These are phyloP conservation scores for Chrysogorgia sp. DNA, from an alignment of 92 coral and sea anemone genomes.

Conservation along the genomic window DNA sequence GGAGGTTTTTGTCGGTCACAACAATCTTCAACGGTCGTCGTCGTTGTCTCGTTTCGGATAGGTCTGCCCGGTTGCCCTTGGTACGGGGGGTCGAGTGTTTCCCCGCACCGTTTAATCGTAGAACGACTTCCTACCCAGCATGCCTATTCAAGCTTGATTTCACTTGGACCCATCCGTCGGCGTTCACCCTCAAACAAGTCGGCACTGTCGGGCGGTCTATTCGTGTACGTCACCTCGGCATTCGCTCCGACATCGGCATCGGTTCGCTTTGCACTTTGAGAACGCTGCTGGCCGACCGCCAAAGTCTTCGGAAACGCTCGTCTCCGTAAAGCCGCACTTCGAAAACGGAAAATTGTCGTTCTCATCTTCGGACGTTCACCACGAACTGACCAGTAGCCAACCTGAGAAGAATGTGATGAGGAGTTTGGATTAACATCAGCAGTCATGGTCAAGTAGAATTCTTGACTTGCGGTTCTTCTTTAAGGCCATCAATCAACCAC, in stretches of 20 bases:
- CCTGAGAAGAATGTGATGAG: no score
- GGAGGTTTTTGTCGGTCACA: slow-evolving; percentile 65
- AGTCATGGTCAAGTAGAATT: no score
- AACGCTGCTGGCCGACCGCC: slow-evolving; percentile 64
- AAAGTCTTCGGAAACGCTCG: slow-evolving; percentile 69
- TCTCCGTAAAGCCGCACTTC: slow-evolving; percentile 58
- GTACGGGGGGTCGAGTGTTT: slow-evolving; percentile 64
- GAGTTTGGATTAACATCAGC: slow-evolving; percentile 63
- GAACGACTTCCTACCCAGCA: slow-evolving; percentile 2
- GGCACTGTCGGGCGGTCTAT: slow-evolving; percentile 45
- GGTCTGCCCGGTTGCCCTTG: slow-evolving; percentile 37
- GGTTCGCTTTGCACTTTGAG: slow-evolving; percentile 65
- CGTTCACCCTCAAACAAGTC: slow-evolving; percentile 62
- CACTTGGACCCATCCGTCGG: slow-evolving; percentile 19
- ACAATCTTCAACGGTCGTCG: slow-evolving; percentile 57
- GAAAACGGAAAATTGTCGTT: slow-evolving; percentile 85
- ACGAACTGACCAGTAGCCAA: slow-evolving; percentile 65
- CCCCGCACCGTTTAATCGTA: slow-evolving; percentile 52
- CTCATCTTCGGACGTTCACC: slow-evolving; percentile 60
- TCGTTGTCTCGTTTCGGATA: slow-evolving; percentile 23
- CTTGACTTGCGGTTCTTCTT: no score
- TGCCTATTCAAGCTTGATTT: slow-evolving; percentile 18
- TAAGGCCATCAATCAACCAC: no score
- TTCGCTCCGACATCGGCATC: slow-evolving; percentile 69
- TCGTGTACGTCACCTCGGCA: slow-evolving; percentile 63